phyloP scores from a whole-genome alignment of 1,140 invertebrate species.

The Achroia grisella region DNA sequence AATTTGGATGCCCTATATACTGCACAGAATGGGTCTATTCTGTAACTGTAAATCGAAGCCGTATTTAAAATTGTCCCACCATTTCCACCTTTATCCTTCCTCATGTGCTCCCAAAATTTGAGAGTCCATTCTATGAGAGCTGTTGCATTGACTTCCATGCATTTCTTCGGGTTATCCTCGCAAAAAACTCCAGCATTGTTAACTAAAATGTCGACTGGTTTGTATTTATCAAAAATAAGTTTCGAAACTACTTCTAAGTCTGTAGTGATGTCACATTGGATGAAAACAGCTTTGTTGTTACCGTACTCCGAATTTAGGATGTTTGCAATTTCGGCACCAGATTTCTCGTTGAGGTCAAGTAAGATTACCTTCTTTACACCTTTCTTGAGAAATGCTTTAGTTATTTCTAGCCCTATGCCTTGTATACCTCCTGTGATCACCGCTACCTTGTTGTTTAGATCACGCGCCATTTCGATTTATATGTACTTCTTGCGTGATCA shows the following conservation, averaged over 20 bases:
- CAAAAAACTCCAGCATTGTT: slow-evolving; percentile 1
- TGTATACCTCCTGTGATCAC: not conserved
- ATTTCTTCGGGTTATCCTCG: not conserved
- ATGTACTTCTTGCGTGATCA: too few relatives aligned
- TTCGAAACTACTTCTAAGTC: not conserved
- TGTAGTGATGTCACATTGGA: not conserved
- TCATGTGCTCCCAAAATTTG: slow-evolving; percentile 4
- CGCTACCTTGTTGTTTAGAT: not conserved
- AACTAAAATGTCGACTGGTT: not conserved
- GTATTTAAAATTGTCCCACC: slow-evolving; percentile 5
- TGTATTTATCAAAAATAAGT: not conserved
- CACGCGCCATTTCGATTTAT: too few relatives aligned
- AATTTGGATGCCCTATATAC: slow-evolving; percentile 4
- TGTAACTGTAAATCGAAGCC: slow-evolving; percentile 2
- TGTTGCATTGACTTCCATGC: not conserved
- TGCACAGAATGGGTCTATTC: not conserved
- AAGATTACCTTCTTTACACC: not conserved
- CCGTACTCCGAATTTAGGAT: not conserved
- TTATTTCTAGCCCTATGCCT: not conserved
- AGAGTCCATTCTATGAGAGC: slow-evolving; percentile 1
- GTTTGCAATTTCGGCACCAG: not conserved
- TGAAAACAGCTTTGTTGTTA: not conserved
- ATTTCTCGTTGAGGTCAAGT: not conserved
- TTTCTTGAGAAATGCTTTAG: not conserved
- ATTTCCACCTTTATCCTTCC: not conserved